Evolutionary conservation across 2,888 invertebrate genomes (phyloP).

Genomic region (Dasypolia templi): DNA sequence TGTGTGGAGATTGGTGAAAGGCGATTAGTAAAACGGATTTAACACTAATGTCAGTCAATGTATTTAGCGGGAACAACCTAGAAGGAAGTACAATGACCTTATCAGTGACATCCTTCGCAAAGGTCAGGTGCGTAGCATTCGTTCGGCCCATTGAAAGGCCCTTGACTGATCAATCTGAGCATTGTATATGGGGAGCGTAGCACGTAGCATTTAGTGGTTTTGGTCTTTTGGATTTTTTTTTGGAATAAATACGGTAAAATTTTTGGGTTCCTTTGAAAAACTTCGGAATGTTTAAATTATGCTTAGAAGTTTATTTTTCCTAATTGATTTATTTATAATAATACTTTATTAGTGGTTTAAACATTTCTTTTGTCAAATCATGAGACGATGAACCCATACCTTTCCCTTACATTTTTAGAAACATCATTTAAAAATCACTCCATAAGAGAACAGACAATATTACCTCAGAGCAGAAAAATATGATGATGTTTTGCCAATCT

Average conservation of each 20-base stretch:
- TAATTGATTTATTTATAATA: neutral
- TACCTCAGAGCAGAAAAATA: neutral
- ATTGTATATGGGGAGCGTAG: neutral
- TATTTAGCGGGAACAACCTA: slow-evolving; percentile 34
- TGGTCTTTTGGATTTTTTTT: neutral
- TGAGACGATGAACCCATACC: too few relatives aligned
- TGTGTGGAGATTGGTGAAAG: slow-evolving; percentile 50
- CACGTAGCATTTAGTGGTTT: slow-evolving; percentile 19
- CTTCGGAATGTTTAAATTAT: too few relatives aligned
- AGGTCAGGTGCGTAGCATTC: slow-evolving; percentile 45
- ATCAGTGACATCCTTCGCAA: slow-evolving; percentile 42
- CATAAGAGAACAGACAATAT: too few relatives aligned
- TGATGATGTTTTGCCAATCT: neutral
- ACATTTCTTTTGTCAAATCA: neutral
- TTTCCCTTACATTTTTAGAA: too few relatives aligned
- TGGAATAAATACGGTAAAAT: neutral
- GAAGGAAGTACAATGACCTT: slow-evolving; percentile 53
- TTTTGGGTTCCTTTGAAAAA: neutral
- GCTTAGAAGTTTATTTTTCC: too few relatives aligned
- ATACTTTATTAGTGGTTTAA: neutral
- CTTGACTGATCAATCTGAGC: slow-evolving; percentile 21
- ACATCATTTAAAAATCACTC: too few relatives aligned
- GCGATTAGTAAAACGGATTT: slow-evolving; percentile 60
- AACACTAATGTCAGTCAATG: slow-evolving; percentile 34
- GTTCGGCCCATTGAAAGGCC: slow-evolving; percentile 18